Base-by-base conservation (phyloP, 2,113 vertebrate genomes). In the Ammospiza nelsoni region DNA sequence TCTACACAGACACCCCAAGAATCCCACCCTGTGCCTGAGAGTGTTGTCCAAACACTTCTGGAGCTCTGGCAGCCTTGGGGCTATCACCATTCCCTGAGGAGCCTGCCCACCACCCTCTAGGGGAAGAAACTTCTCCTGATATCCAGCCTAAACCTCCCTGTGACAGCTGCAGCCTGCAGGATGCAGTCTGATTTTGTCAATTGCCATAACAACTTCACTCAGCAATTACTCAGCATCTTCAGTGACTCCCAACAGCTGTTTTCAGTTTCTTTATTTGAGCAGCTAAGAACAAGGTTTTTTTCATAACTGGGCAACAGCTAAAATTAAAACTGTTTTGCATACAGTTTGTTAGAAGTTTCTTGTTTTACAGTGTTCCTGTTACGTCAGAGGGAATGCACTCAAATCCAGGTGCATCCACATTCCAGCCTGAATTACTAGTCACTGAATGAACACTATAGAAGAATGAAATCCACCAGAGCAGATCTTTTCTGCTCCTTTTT, bases 41-140 rank as follows among this genome's bases (percentile, higher is more conserved):
- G 41, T 1, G 0, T 4, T 61, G 6, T 62, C 39, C n/a, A 68
- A 48, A 46, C 0, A 0, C 33, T 54, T 9, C 33, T 37, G 18
- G 22, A 59, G 44, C 44, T 81, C 43, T 33, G 27, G 8, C 18
- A 89, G 44, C 22, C 23, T 52, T 37, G 44, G 27, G 21, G 52
- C 44, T 0, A 0, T 59, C 22, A 4, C 37, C 44, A 44, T 51
- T 77, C 51, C 22, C 52, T n/a, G 68, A 8, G 33, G 22, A 89
- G 37, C 68, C 27, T 44, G 33, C 37, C 72, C 1, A 0, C 0
- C 44, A 59, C 13, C 8, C 61, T 67, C 27, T 67, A 44, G 23
- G 33, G 19, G 10, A 58, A 74, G 33, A 59, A 65, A 2, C 9
- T 81, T 73, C 44, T 2, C 37, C 37, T 66, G 7, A 39, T 29